Evolutionary conservation across 2,113 vertebrate species (phyloP), one percentile per base, ranked within the genome.

Genomic region (Pedionomus torquatus): DNA sequence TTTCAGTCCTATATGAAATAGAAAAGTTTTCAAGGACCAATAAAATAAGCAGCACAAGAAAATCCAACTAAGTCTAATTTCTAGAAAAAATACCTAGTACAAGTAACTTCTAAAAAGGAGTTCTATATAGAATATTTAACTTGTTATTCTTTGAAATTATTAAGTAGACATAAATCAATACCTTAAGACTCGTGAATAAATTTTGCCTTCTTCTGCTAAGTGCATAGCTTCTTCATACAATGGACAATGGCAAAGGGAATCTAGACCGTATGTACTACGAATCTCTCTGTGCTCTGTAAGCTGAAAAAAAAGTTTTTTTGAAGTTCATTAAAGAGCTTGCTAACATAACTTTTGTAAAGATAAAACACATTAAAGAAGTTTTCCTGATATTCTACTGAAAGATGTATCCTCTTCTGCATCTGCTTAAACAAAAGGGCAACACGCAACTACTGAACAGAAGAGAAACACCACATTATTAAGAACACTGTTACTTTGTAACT

Each of bases 171-270:
- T 28, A 65, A 91, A 87, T 68, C 13, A 58, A 24, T 98, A 99
- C 99, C 99, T 98, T 58, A 99, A 98, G 21, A 99, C 99, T 83
- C 99, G 97, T 76, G 99, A 99, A 97, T 99, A 98, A 96, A 99
- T 98, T 96, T 98, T 98, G 33, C 99, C 99, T 15, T 99, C 99
- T 94, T 99, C 99, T 8, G 99, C 99, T 96, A 99, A 97, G 94
- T 98, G 98, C 98, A 99, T 98, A 11, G 99, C 99, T 96, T 99
- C 99, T 90, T 99, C 99, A 19, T 99, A 99, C 78, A 99, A 96
- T 0, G 98, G 98, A 57, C 98, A 98, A 64, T 98, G 98, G 77
- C 98, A 99, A 17, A 99, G 98, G 20, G 98, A 98, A 54, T 98
- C 98, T 69, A 99, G 96, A 24, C 97, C 93, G 35, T 96, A 97